Evolutionary conservation across 1,140 invertebrate genomes (phyloP), one percentile per base, ranked within the genome.

Genomic region (Melanaphis sacchari): DNA sequence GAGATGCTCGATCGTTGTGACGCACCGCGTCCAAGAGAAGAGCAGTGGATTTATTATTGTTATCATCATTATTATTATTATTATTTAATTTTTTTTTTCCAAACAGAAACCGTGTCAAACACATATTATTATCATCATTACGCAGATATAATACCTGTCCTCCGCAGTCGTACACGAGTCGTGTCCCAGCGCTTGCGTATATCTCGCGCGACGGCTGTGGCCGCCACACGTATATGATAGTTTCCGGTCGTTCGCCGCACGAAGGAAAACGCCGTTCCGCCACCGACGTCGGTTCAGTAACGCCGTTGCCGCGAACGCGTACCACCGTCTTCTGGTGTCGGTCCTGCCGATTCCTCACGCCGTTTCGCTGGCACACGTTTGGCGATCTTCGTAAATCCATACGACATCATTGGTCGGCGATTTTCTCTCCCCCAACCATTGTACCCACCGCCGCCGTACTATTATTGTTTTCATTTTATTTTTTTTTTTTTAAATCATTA

Each of bases 221-320:
- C 85, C 85, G 85, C 15, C 31, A 43, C 84, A 43, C 85, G 43
- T 11, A 88, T 66, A 66, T 66, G 31, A 76, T 52, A 52, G 87
- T 89, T 89, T 89, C 87, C 87, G 87, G 46, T 52, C 87, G 85
- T 88, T 87, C 41, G 1, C 41, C 84, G 31, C 59, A n/a, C 85
- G 46, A 89, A 49, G 46, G 26, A 89, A 89, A 89, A 52, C 87
- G 87, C n/a, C 43, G 46, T 41, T 46, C 41, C 82, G 24, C 82
- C 81, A 24, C 81, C 18, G 36, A 5, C 81, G 36, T 2, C 85
- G 85, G 43, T 49, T 85, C 87, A 89, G 87, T 89, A 89, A 89
- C 87, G 87, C 87, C 87, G 87, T 89, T 52, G 87, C 46, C 87
- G 87, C n/a, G 87, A 89, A 89, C 87, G 87, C n/a, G 46, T 52